phyloP scores from a whole-genome alignment of 2,888 invertebrate genomes.

The Campopleginae sp. region DNA sequence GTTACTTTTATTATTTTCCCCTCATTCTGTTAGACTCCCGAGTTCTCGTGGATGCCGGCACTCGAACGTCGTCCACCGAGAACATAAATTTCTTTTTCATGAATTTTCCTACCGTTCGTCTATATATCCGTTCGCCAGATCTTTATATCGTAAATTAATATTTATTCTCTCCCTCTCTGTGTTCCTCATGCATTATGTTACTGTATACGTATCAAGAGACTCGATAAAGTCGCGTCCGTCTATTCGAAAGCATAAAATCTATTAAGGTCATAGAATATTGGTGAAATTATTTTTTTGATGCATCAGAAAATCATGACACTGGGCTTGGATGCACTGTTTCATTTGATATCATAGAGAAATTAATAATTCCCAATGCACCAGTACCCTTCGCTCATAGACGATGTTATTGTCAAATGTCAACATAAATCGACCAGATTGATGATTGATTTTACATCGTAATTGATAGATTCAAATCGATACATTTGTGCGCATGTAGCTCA shows the following conservation, averaged over 20 bases:
- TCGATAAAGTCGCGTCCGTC: background rate
- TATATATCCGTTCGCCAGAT: background rate
- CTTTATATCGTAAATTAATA: slow-evolving; percentile 11
- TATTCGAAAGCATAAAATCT: slow-evolving; percentile 6
- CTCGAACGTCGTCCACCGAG: slow-evolving; percentile 4
- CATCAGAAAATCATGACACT: background rate
- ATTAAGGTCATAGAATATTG: background rate
- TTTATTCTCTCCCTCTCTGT: background rate
- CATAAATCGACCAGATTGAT: slow-evolving; percentile 7
- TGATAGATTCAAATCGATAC: slow-evolving; percentile 9
- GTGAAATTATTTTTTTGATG: slow-evolving; percentile 17
- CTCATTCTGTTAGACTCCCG: background rate
- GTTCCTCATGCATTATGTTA: slow-evolving; percentile 1
- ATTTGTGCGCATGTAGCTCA: background rate
- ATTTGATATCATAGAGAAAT: slow-evolving; percentile 2
- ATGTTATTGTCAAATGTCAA: slow-evolving; percentile 11
- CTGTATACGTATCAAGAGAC: background rate
- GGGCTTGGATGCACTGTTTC: background rate
- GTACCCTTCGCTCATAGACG: background rate
- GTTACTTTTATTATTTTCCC: background rate
- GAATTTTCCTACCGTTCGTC: background rate
- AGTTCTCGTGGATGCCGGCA: background rate
- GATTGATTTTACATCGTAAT: slow-evolving; percentile 2
- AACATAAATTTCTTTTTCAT: slow-evolving; percentile 13
- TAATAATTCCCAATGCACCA: slow-evolving; percentile 6